Evolutionary conservation across 2,113 vertebrate species (phyloP).

Genomic region (Lophius piscatorius): DNA sequence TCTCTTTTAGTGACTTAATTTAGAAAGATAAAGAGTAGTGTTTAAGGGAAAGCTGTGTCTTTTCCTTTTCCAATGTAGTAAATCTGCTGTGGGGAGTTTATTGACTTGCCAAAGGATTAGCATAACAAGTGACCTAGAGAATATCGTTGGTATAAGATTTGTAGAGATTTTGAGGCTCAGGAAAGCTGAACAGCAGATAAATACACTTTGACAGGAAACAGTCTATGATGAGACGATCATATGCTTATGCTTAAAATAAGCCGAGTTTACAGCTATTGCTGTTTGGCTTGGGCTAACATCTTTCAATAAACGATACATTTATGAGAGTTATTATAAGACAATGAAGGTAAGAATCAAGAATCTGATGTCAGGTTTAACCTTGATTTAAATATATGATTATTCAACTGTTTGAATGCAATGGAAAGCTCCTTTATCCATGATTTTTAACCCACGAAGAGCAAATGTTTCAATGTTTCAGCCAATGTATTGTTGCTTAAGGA

Average conservation of each 20-base stretch:
- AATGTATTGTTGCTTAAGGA: too few relatives aligned
- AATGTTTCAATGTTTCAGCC: too few relatives aligned
- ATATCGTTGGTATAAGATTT: not conserved
- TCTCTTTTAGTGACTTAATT: not conserved
- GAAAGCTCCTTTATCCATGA: too few relatives aligned
- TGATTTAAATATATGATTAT: not conserved
- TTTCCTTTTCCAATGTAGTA: not conserved
- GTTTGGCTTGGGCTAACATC: too few relatives aligned
- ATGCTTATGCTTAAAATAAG: too few relatives aligned
- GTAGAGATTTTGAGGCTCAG: not conserved
- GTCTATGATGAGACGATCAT: too few relatives aligned
- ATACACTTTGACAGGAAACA: conserved; percentile 9
- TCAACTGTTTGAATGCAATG: too few relatives aligned
- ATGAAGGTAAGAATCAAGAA: too few relatives aligned
- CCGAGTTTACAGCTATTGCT: too few relatives aligned
- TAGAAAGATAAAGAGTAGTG: not conserved
- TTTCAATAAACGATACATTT: too few relatives aligned
- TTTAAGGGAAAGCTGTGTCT: not conserved
- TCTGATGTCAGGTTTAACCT: not conserved
- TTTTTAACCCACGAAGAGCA: too few relatives aligned
- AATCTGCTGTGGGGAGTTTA: conserved; percentile 4
- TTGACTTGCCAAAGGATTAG: not conserved
- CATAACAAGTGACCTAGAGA: not conserved
- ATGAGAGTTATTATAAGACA: too few relatives aligned
- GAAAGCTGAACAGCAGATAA: not conserved